phyloP scores from a whole-genome alignment of 23 tunicate genomes.

The Aplidium turbinatum region DNA sequence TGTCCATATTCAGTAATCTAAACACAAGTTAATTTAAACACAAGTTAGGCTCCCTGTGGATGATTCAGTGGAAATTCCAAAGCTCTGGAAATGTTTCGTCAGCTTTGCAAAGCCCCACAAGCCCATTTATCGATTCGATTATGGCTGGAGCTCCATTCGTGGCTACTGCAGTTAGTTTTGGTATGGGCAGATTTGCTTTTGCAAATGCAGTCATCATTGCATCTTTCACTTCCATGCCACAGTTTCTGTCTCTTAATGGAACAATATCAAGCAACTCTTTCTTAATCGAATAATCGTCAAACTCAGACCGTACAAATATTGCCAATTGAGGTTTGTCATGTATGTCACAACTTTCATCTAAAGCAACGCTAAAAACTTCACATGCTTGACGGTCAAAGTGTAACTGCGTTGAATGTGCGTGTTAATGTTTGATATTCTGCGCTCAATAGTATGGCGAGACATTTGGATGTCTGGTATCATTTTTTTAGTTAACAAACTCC shows the following conservation, averaged over 20 bases:
- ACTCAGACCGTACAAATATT: slow-evolving; percentile 45
- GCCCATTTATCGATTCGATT: slow-evolving; percentile 41
- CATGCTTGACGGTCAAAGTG: too few species aligned
- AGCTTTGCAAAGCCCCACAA: slow-evolving; percentile 56
- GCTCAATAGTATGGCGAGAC: too few species aligned
- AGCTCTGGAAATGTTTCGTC: slow-evolving; percentile 50
- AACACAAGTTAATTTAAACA: slow-evolving; percentile 47
- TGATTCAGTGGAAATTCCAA: slow-evolving; percentile 49
- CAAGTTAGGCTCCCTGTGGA: slow-evolving; percentile 56
- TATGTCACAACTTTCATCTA: too few species aligned
- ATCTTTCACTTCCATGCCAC: slow-evolving; percentile 42
- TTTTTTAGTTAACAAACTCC: too few species aligned
- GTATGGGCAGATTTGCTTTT: slow-evolving; percentile 38
- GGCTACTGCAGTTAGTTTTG: slow-evolving; percentile 38
- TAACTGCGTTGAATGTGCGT: too few species aligned
- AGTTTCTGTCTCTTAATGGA: slow-evolving; percentile 52
- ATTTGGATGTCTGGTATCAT: too few species aligned
- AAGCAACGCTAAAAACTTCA: too few species aligned
- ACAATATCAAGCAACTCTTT: slow-evolving; percentile 49
- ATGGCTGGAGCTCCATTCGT: slow-evolving; percentile 48
- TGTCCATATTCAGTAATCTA: slow-evolving; percentile 43
- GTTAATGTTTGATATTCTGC: too few species aligned
- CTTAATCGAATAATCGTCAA: slow-evolving; percentile 42
- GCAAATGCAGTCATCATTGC: slow-evolving; percentile 41
- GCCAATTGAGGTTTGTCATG: slow-evolving; percentile 43